These are phyloP conservation scores for Pedetes capensis DNA, from an alignment of 2,113 vertebrate genomes.

Conservation along the genomic window DNA sequence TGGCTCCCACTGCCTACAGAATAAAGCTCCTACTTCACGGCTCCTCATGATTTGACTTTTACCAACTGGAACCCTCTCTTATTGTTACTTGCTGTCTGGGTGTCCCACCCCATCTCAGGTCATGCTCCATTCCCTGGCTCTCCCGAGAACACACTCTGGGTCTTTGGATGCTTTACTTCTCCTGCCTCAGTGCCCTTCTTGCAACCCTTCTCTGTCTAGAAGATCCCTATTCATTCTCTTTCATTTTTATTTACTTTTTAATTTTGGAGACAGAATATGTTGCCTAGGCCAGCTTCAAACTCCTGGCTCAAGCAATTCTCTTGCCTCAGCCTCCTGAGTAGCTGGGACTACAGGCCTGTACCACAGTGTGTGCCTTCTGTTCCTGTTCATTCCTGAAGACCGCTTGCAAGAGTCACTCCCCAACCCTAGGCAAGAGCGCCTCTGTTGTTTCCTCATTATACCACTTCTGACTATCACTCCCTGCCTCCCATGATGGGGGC, in stretches of 20 bases:
- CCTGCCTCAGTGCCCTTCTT: background rate
- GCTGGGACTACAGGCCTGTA: background rate
- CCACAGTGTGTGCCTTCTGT: no score
- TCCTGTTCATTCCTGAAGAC: background rate
- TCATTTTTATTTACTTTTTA: background rate
- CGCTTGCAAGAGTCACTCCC: background rate
- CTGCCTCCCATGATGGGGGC: background rate
- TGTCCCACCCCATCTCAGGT: background rate
- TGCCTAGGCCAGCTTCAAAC: background rate
- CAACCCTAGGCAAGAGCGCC: fast-evolving
- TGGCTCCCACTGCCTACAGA: background rate
- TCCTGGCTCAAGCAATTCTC: background rate
- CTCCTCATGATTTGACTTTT: background rate
- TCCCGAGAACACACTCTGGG: background rate
- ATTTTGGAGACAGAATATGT: background rate
- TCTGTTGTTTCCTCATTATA: background rate
- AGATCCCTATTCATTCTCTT: background rate
- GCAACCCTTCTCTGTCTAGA: background rate
- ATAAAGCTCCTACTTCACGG: background rate
- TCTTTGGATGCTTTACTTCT: background rate
- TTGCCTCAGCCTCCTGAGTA: background rate
- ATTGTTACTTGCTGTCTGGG: background rate
- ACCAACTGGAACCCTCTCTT: background rate
- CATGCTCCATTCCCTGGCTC: background rate
- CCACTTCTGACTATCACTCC: background rate